Evolutionary conservation across 2,888 invertebrate genomes (phyloP), one percentile per base, ranked within the genome.

Genomic region (Pseudolycoriella hygida): DNA sequence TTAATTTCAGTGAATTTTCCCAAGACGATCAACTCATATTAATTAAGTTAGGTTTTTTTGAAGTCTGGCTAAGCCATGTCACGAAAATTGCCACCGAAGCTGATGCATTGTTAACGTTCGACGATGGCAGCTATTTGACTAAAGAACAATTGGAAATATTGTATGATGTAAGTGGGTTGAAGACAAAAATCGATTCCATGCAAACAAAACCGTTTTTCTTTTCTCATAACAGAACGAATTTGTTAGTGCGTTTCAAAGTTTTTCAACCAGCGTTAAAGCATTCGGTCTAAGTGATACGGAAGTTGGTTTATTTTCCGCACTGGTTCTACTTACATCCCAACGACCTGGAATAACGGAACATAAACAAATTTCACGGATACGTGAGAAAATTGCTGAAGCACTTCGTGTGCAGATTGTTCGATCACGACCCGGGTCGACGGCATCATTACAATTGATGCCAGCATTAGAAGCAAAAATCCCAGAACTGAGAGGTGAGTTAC

Each of bases 1-100:
- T 8, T 6, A 25, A 25, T 25, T 25, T 96, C 70, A 75, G 80
- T 59, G 79, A 80, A 53, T 75, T 96, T 54, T 77, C 82, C 45
- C 94, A 96, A 67, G 94, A 94, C 61, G 96, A 96, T 68, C 96
- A 97, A 67, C 74, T 97, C 54, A 90, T 94, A 54, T 75, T 97
- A 53, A 90, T 96, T 59, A 96, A 97, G 72, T 77, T 81, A 60
- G 93, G 94, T 49, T 97, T 97, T 71, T 92, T 93, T 64, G 96
- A 96, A 68, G 80, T 93, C 50, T 96, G 94, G 93, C 72, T 94
- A 52, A 80, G 86, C 42, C 81, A 92, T 57, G 80, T 86, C 50
- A 76, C 88, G 10, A 76, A 83, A 51, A 74, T 89, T 67, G 82
- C 86, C 38, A 77, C 77, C 34, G 74, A 79, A 47, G 25, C 25